Percentiles rank a stretch among this genome's conserved stretches.
These are phyloP conservation scores for Gymnodraco acuticeps DNA, from an alignment of 2,797 vertebrate species.

Conservation along the genomic window DNA sequence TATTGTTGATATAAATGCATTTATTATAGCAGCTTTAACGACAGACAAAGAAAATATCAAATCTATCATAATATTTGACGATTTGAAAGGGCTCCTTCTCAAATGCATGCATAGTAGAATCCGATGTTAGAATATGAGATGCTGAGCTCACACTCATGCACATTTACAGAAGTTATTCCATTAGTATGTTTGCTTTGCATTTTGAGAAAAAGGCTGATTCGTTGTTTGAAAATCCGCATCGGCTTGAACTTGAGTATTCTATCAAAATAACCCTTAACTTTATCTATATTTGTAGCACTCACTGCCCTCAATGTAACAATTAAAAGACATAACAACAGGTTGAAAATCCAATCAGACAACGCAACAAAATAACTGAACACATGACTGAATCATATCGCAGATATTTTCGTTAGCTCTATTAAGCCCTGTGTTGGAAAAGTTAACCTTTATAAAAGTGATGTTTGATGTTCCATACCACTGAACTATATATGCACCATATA, in stretches of 20 bases:
- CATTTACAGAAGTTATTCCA: not conserved
- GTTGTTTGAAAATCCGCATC: not conserved
- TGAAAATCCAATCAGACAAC: not conserved
- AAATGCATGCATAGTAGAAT: not conserved
- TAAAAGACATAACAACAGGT: not conserved
- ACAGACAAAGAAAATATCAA: not conserved
- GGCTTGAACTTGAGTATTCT: not conserved
- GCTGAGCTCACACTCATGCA: not conserved
- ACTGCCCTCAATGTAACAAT: not conserved
- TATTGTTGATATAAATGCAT: not conserved
- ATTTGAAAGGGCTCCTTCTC: not conserved
- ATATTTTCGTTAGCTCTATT: not conserved
- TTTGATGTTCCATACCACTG: slow-evolving; percentile 7
- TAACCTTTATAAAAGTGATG: not conserved
- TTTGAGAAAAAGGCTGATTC: not conserved
- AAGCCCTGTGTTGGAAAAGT: not conserved
- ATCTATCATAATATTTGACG: not conserved
- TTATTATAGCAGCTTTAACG: not conserved
- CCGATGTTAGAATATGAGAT: not conserved
- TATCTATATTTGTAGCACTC: not conserved
- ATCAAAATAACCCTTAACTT: not conserved
- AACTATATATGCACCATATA: not conserved
- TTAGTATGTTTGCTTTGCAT: not conserved
- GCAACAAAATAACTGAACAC: not conserved
- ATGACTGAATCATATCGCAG: slow-evolving; percentile 6